Conservation (phyloP, 2,888 invertebrate genomes). For the Tachina lurida region DNA sequence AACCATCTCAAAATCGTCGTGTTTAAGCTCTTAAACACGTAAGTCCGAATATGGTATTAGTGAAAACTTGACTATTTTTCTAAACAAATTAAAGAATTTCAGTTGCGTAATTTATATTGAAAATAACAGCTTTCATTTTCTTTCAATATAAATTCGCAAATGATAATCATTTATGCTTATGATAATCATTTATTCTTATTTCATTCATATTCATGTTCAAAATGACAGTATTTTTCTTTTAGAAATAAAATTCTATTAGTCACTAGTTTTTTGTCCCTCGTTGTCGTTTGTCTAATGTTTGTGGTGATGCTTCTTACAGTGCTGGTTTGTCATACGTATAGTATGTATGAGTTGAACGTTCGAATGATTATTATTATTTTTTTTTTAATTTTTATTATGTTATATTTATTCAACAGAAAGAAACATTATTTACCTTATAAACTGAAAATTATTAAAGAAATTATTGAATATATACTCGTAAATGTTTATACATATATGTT, state of each 20-base stretch:
- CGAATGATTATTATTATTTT: slow-evolving; percentile 8
- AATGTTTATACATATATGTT: background rate
- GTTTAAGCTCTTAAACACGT: too few relatives aligned
- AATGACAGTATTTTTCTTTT: background rate
- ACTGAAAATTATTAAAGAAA: slow-evolving; percentile 19
- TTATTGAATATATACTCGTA: slow-evolving; percentile 5
- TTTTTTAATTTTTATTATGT: background rate
- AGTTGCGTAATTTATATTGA: too few relatives aligned
- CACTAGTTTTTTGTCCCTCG: background rate
- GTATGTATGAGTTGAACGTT: background rate
- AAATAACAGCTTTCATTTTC: too few relatives aligned
- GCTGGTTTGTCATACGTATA: background rate
- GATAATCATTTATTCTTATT: background rate
- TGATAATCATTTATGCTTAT: too few relatives aligned
- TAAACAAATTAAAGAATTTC: too few relatives aligned
- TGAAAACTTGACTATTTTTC: too few relatives aligned
- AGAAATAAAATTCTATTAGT: too few relatives aligned
- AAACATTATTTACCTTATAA: slow-evolving; percentile 31
- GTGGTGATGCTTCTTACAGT: background rate
- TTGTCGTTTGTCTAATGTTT: background rate
- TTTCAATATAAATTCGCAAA: too few relatives aligned
- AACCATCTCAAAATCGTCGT: too few relatives aligned
- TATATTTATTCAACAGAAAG: slow-evolving; percentile 2
- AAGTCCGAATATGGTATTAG: too few relatives aligned
- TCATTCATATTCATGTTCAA: background rate